phyloP scores from a whole-genome alignment of 2,797 vertebrate species.

The Rhinogobio ventralis region DNA sequence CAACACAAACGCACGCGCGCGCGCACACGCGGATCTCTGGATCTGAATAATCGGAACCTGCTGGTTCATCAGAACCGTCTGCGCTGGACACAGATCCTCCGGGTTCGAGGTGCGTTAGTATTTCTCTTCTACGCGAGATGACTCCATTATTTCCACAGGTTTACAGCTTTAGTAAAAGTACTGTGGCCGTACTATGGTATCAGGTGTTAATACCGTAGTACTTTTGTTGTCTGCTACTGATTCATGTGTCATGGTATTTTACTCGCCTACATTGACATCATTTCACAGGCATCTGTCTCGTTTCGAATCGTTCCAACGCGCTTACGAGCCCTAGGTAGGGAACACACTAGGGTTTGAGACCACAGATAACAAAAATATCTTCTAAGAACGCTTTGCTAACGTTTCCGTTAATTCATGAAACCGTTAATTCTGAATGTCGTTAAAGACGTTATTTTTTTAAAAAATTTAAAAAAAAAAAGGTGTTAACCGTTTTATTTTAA shows the following conservation, averaged over 20 bases:
- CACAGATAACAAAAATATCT: not conserved
- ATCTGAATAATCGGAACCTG: slow-evolving; percentile 26
- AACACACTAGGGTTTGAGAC: not conserved
- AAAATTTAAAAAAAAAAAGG: no score
- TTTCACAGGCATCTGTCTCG: not conserved
- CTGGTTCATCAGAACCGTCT: slow-evolving; percentile 41
- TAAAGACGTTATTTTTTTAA: not conserved
- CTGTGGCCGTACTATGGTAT: not conserved
- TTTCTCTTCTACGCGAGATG: not conserved
- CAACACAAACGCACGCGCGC: slow-evolving; percentile 16
- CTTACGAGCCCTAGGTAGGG: not conserved
- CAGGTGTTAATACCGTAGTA: not conserved
- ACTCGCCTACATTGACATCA: not conserved
- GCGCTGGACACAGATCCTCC: slow-evolving; percentile 31
- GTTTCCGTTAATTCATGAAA: not conserved
- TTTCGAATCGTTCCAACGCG: not conserved
- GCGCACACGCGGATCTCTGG: slow-evolving; percentile 14
- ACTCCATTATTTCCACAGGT: slow-evolving; percentile 3
- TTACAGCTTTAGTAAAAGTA: not conserved
- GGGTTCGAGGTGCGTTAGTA: slow-evolving; percentile 31
- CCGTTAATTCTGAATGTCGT: not conserved
- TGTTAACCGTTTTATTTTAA: not conserved
- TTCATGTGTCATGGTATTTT: not conserved
- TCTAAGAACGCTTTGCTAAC: not conserved
- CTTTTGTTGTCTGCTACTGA: not conserved